Evolutionary conservation across 2,113 vertebrate species (phyloP), one percentile per base, ranked within the genome.

Genomic region (Brachionichthys hirsutus): DNA sequence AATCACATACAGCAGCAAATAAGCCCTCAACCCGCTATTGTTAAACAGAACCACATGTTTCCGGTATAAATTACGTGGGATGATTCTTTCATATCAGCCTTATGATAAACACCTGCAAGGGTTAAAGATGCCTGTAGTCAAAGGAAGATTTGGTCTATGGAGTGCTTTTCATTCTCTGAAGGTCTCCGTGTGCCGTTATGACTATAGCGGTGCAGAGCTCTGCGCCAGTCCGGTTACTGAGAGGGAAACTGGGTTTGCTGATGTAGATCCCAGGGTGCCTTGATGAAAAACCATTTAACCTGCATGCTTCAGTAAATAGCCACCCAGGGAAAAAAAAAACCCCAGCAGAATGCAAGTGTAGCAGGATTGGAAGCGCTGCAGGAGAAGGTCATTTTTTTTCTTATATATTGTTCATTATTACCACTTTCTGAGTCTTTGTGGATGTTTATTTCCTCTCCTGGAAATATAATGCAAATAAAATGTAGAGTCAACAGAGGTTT

Each of bases 261-360:
- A 90, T 87, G 82, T 81, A 80, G 82, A 88, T 87, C 88, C 87
- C 84, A 81, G 76, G 86, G 84, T 65, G 84, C 76, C 67, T 77
- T 81, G 62, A 81, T 82, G 84, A 87, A 85, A 88, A 88, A 78
- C 67, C 85, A 85, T 88, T 89, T 85, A 88, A 88, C 84, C 87
- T 80, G 67, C 38, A 52, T 44, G 83, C 84, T 62, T 78, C 78
- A 66, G 76, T 87, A 85, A 85, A 88, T 69, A 82, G 78, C 72
- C 58, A 67, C 65, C 77, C 62, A 6, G 4, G 49, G 41, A 59
- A 63, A 64, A 76, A 58, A 48, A 18, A 49, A 43, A 47, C 43
- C 54, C 14, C 47, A 3, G 3, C 40, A 77, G 65, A 86, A 67
- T 71, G 82, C 77, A 81, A 74, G 66, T 58, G 46, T 11, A 70